These are phyloP conservation scores for Sebastes fasciatus DNA, from an alignment of 2,113 vertebrate genomes.

Conservation along the genomic window DNA sequence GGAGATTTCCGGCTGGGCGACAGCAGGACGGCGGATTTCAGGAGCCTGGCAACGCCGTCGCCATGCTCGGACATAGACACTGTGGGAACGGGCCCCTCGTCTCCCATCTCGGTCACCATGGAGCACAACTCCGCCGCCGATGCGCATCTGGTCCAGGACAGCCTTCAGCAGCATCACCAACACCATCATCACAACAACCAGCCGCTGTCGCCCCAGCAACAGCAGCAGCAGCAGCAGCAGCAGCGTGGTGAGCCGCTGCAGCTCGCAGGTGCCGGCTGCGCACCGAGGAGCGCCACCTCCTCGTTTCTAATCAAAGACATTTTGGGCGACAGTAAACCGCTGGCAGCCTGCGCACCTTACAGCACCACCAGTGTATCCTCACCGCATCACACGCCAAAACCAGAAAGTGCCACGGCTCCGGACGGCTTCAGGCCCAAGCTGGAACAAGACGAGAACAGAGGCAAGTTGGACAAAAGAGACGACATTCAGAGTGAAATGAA, in stretches of 20 bases:
- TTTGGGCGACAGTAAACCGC: constrained; percentile 97
- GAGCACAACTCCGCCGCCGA: constrained; percentile 86
- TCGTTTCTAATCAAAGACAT: constrained; percentile 99
- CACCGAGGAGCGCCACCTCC: constrained; percentile 95
- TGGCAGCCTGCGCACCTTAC: constrained; percentile 98
- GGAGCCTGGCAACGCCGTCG: constrained; percentile 92
- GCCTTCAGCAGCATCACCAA: constrained; percentile 89
- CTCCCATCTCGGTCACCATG: constrained; percentile 96
- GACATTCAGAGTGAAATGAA: constrained; percentile 92
- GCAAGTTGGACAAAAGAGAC: constrained; percentile 94
- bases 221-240: constrained; percentile 66
- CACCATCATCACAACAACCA: constrained; percentile 79
- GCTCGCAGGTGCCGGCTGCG: constrained; percentile 89
- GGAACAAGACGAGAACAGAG: constrained; percentile 92
- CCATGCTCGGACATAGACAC: constrained; percentile 96
- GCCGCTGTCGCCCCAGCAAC: constrained; percentile 84
- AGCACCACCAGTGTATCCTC: constrained; percentile 96
- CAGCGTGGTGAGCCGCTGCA: too few species aligned
- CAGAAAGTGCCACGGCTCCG: constrained; percentile 87
- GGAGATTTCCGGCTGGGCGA: constrained; percentile 93
- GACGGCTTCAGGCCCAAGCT: constrained; percentile 96
- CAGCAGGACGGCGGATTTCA: constrained; percentile 92
- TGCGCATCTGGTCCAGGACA: constrained; percentile 88
- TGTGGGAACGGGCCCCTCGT: constrained; percentile 93
- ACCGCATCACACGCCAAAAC: constrained; percentile 93